Evolutionary conservation across 1,140 invertebrate genomes (phyloP).

Genomic region (Drosophila quadrilineata): DNA sequence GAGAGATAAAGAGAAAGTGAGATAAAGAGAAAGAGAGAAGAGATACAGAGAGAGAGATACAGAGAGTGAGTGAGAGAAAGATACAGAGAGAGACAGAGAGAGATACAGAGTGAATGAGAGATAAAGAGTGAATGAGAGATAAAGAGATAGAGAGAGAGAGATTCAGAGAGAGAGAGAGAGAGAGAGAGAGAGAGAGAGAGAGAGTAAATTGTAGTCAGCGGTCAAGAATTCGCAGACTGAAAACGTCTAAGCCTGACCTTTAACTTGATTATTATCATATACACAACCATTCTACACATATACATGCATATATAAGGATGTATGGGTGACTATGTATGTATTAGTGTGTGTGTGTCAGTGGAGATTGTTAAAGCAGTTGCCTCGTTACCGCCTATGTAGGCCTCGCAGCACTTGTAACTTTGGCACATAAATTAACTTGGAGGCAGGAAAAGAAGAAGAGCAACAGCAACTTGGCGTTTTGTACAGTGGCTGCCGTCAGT

Average conservation of each 20-base stretch:
- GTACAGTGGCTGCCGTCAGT: slow-evolving; percentile 41
- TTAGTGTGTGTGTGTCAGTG: slow-evolving; percentile 46
- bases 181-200: too few relatives aligned
- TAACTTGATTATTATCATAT: slow-evolving; percentile 51
- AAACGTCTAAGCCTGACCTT: slow-evolving; percentile 70
- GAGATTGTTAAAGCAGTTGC: slow-evolving; percentile 46
- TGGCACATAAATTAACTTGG: slow-evolving; percentile 77
- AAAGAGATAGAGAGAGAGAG: too few relatives aligned
- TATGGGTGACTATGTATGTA: slow-evolving; percentile 19
- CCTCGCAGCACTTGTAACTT: slow-evolving; percentile 74
- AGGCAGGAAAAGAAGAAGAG: slow-evolving; percentile 70
- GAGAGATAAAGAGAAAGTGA: too few relatives aligned
- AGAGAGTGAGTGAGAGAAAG: too few relatives aligned
- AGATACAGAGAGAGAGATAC: too few relatives aligned
- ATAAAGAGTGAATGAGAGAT: too few relatives aligned
- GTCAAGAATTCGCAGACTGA: slow-evolving; percentile 6
- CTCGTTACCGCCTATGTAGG: too few relatives aligned
- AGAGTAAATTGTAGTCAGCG: too few relatives aligned
- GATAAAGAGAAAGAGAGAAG: too few relatives aligned
- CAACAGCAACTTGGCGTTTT: slow-evolving; percentile 1
- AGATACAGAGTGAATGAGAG: too few relatives aligned
- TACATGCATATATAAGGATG: not conserved
- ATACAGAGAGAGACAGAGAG: too few relatives aligned
- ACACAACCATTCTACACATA: slow-evolving; percentile 2
- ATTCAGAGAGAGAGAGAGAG: too few relatives aligned